Conservation (phyloP, 2,797 vertebrate species). For the Thripadectes ignobilis region DNA sequence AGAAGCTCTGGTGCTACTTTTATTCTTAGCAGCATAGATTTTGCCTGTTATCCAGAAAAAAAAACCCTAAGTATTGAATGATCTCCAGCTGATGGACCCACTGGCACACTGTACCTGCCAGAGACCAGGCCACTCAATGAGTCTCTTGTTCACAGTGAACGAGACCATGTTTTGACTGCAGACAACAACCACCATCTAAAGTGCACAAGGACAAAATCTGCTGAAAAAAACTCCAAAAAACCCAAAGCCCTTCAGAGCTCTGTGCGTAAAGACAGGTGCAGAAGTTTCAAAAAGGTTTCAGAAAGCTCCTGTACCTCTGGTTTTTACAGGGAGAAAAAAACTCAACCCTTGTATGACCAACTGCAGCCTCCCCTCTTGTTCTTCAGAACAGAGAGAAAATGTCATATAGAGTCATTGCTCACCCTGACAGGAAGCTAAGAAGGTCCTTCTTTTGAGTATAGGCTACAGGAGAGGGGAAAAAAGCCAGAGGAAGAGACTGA, state of each 20-base stretch:
- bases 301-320: not conserved
- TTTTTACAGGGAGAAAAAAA: rapidly evolving
- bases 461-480: not conserved
- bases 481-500: not conserved
- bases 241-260: not conserved
- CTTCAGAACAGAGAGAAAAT: not conserved
- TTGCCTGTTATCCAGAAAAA: not conserved
- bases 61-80: not conserved
- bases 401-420: not conserved
- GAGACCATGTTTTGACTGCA: not conserved
- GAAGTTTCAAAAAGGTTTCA: not conserved
- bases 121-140: not conserved
- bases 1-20: not conserved
- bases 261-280: rapidly evolving
- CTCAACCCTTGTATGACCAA: rapidly evolving
- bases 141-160: not conserved
- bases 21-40: not conserved
- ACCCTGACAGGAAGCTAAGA: not conserved
- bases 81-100: not conserved
- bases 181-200: not conserved
- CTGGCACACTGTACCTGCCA: not conserved
- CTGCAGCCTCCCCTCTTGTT: not conserved
- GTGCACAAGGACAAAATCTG: not conserved
- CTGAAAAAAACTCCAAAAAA: not conserved
- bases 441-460: not conserved